These are phyloP conservation scores for Nephrotoma guestfalica DNA, from an alignment of 2,888 invertebrate species.

Conservation along the genomic window DNA sequence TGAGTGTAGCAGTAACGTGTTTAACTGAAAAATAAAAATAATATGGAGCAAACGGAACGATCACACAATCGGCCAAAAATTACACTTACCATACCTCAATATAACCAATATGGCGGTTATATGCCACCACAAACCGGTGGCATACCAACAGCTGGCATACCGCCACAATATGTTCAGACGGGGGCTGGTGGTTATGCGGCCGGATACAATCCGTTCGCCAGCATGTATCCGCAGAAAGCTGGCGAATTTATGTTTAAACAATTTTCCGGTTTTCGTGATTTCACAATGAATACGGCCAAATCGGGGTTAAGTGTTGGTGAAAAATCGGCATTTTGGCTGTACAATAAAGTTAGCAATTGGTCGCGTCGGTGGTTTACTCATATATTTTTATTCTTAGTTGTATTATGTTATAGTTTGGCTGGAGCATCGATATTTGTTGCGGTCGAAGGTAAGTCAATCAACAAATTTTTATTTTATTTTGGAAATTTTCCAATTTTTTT, in stretches of 20 bases:
- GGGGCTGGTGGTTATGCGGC: not conserved
- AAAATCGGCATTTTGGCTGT: slow-evolving; percentile 65
- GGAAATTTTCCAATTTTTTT: not conserved
- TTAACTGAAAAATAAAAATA: not conserved
- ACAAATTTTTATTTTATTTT: not conserved
- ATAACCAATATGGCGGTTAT: not conserved
- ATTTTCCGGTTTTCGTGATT: slow-evolving; percentile 62
- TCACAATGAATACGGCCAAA: slow-evolving; percentile 55
- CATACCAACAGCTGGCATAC: not conserved
- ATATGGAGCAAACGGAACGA: not conserved
- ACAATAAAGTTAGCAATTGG: slow-evolving; percentile 58
- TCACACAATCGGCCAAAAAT: slow-evolving; percentile 5
- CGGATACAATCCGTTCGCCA: slow-evolving; percentile 25
- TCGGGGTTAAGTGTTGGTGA: slow-evolving; percentile 73
- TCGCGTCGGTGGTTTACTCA: slow-evolving; percentile 83
- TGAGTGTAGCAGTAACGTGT: not conserved
- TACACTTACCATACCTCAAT: slow-evolving; percentile 7
- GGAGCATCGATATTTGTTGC: slow-evolving; percentile 69
- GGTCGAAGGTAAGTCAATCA: slow-evolving; percentile 50
- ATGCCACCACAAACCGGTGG: slow-evolving; percentile 1
- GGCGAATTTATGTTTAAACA: slow-evolving; percentile 69
- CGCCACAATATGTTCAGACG: not conserved
- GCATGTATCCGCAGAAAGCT: slow-evolving; percentile 48
- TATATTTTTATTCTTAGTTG: slow-evolving; percentile 63
- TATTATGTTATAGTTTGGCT: slow-evolving; percentile 61